Evolutionary conservation across 1,140 invertebrate species (phyloP), one percentile per base, ranked within the genome.

Genomic region (Galendromus occidentalis): DNA sequence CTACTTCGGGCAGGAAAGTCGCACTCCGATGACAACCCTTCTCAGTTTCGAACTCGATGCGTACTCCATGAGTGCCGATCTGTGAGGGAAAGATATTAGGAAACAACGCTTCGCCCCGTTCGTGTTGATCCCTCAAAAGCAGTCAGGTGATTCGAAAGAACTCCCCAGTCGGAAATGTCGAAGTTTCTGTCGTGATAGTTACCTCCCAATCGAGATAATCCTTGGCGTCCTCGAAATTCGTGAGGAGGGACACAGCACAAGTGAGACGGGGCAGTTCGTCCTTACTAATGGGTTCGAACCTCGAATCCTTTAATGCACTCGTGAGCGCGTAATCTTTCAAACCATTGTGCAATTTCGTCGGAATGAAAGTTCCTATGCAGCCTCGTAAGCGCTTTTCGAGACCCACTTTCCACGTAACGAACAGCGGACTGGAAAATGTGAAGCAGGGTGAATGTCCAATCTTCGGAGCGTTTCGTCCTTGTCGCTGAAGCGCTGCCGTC

Each of bases 321-420:
- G 92, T 96, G 71, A 93, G 82, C 51, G 94, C 91, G 80, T 98
- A 98, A 79, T 98, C 93, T 71, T 88, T 82, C 65, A 98, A 81
- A 59, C 94, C 93, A 75, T 82, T 82, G 75, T 94, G 90, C 68
- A 96, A 82, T 74, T 89, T 87, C 83, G 95, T 90, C 42, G 92
- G 87, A 77, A 87, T 92, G 73, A 94, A 94, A 65, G 91, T 94
- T 66, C 91, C 91, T 75, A 94, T 93, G 75, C 91, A 94, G n/a
- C 91, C 91, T 68, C 91, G 81, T 67, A 94, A 79, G 65, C 88
- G 82, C 74, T 86, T 83, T 72, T 96, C 93, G 74, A 88, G 87
- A 18, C 94, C 93, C 74, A 91, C 91, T 75, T 90, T 90, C 94
- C 94, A 98, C 66, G 94, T 97, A 30, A 98, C 94, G 83, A 98